phyloP scores from a whole-genome alignment of 2,888 invertebrate species.

The Spicauda simplicius region DNA sequence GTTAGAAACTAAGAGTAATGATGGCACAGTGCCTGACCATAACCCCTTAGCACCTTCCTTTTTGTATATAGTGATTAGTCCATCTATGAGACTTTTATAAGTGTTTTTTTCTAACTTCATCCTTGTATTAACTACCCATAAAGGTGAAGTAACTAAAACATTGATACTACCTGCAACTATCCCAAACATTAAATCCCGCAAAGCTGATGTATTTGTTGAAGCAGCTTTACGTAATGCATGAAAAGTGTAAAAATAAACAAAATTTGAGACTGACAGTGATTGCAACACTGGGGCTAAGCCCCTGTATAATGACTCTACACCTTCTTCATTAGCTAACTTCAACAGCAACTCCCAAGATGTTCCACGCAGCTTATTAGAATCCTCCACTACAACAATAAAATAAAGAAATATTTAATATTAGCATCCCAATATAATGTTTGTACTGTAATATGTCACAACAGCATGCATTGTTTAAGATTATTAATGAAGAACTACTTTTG shows the following conservation, averaged over 20 bases:
- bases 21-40: constrained; percentile 94
- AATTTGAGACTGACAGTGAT: constrained; percentile 94
- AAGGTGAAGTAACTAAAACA: constrained; percentile 93
- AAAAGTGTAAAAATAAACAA: constrained; percentile 97
- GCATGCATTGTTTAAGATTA: too few relatives aligned
- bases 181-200: constrained; percentile 91
- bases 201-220: constrained; percentile 84
- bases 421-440: not conserved
- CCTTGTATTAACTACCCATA: constrained; percentile 97
- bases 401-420: not conserved
- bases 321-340: constrained; percentile 88
- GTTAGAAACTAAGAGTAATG: constrained; percentile 93
- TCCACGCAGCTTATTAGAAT: constrained; percentile 86
- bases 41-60: constrained; percentile 90
- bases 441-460: too few relatives aligned
- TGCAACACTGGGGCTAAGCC: constrained; percentile 93
- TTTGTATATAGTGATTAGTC: constrained; percentile 88
- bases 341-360: constrained; percentile 87
- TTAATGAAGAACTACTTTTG: too few relatives aligned
- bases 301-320: constrained; percentile 88
- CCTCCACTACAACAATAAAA: constrained; percentile 87
- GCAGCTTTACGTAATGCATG: constrained; percentile 89
- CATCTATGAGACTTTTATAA: constrained; percentile 83
- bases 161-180: constrained; percentile 92
- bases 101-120: constrained; percentile 90